Conservation (phyloP, 2,113 vertebrate genomes). For the Scortum barcoo region DNA sequence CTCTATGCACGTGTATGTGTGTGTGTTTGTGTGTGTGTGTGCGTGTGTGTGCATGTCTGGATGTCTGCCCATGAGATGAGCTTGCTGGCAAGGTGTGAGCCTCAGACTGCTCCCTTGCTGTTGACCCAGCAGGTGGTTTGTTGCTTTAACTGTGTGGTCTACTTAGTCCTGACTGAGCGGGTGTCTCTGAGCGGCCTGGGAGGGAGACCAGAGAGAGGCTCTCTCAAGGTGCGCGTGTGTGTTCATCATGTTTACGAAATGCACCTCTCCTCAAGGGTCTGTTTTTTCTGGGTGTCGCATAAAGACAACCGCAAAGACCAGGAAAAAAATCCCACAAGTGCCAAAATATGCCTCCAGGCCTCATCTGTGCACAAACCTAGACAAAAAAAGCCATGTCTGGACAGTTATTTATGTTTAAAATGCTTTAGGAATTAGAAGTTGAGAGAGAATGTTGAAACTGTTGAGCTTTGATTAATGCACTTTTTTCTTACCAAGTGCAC, state of each 20-base stretch:
- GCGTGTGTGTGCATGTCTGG: constrained; percentile 25
- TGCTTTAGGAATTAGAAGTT: constrained; percentile 33
- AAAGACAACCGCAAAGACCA: constrained; percentile 50
- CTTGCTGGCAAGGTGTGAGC: constrained; percentile 44
- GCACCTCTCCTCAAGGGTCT: constrained; percentile 65
- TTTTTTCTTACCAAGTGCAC: not conserved
- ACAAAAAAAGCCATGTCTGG: constrained; percentile 50
- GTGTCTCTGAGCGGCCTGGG: constrained; percentile 58
- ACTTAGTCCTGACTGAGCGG: constrained; percentile 73
- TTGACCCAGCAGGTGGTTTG: constrained; percentile 72
- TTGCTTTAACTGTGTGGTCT: constrained; percentile 81
- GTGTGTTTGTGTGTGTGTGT: constrained; percentile 1
- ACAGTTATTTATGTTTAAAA: constrained; percentile 34
- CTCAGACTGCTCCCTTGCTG: constrained; percentile 55
- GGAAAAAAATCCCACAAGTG: constrained; percentile 37
- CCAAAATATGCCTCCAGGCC: constrained; percentile 44
- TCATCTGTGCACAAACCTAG: constrained; percentile 38
- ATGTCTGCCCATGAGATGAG: constrained; percentile 53
- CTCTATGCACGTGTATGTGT: not conserved
- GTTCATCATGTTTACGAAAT: constrained; percentile 64
- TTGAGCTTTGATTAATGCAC: constrained; percentile 2
- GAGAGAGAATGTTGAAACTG: constrained; percentile 33
- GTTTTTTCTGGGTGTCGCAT: constrained; percentile 78
- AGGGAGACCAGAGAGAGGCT: constrained; percentile 60
- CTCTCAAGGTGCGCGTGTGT: constrained; percentile 66